A percentile compares a stretch with the other conserved stretches of the same genome.
Evolutionary conservation across 2,113 vertebrate species (phyloP).

Genomic region (Trichomycterus rosablanca): DNA sequence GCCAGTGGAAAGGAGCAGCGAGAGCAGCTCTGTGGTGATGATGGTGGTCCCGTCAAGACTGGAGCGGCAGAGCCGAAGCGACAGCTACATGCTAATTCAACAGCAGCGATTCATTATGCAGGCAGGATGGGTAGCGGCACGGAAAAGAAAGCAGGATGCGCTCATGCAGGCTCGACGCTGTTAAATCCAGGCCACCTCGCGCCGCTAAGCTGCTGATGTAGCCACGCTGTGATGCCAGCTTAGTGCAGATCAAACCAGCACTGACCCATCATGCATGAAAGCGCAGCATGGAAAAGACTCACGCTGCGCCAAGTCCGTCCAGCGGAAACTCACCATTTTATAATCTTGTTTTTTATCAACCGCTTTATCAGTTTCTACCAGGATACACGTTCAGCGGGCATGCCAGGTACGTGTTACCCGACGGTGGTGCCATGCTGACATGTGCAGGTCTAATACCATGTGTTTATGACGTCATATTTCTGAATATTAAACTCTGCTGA

Average conservation of each 20-base stretch:
- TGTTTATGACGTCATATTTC: too few species aligned
- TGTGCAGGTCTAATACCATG: too few species aligned
- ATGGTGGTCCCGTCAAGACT: constrained; percentile 73
- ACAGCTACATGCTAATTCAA: constrained; percentile 79
- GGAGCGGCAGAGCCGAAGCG: constrained; percentile 62
- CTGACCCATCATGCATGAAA: neutral
- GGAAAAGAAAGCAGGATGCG: constrained; percentile 58
- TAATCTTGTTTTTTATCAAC: too few species aligned
- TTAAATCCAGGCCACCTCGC: constrained; percentile 55
- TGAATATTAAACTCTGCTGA: too few species aligned
- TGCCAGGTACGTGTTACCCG: too few species aligned
- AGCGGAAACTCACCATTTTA: too few species aligned
- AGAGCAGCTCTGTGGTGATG: too few species aligned
- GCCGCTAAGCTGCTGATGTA: constrained; percentile 42
- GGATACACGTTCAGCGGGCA: too few species aligned
- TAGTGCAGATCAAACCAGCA: constrained; percentile 35
- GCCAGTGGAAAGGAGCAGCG: too few species aligned
- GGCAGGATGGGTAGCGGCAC: constrained; percentile 64
- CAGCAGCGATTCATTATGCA: constrained; percentile 73
- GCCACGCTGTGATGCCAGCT: constrained; percentile 40
- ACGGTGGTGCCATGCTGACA: too few species aligned
- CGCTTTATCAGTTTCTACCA: too few species aligned
- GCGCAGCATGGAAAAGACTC: neutral
- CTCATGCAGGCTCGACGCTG: constrained; percentile 54
- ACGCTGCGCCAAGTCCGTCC: too few species aligned